These are phyloP conservation scores for Drosophila jambulina DNA, from an alignment of 1,140 invertebrate genomes.

Conservation along the genomic window DNA sequence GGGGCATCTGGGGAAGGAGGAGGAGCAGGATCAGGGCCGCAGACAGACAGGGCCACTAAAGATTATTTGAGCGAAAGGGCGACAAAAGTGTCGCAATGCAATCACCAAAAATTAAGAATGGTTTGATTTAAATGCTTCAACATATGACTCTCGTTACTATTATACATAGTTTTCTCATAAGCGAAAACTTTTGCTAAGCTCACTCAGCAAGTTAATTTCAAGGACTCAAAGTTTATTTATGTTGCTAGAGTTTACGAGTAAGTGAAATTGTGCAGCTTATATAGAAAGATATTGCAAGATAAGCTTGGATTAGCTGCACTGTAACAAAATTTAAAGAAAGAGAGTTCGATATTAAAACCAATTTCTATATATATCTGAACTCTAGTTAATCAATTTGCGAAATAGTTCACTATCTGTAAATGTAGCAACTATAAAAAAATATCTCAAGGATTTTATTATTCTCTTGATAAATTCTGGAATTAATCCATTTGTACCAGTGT, in stretches of 20 bases:
- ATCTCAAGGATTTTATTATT: too few relatives aligned
- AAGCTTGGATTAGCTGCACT: background rate
- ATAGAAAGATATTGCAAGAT: background rate
- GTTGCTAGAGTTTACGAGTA: constrained; percentile 6
- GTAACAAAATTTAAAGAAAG: background rate
- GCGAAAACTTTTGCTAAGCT: constrained; percentile 15
- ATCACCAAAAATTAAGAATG: background rate
- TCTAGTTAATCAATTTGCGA: background rate
- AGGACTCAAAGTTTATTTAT: constrained; percentile 9
- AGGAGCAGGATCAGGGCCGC: background rate
- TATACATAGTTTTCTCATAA: constrained; percentile 16
- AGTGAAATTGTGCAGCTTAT: constrained; percentile 20
- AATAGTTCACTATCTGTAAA: too few relatives aligned
- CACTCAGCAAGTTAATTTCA: constrained; percentile 11
- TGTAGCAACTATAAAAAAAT: too few relatives aligned
- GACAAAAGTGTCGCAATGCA: constrained; percentile 63
- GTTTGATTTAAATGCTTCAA: constrained; percentile 3
- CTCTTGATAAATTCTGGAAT: accelerated
- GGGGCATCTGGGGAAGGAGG: background rate
- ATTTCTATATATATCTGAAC: background rate
- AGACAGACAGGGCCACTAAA: constrained; percentile 45
- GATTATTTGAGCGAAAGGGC: constrained; percentile 41
- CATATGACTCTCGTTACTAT: constrained; percentile 14
- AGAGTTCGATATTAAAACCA: background rate
- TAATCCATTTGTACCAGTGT: background rate